These are phyloP conservation scores for Morpho achilles DNA, from an alignment of 2,888 invertebrate species.

Conservation along the genomic window DNA sequence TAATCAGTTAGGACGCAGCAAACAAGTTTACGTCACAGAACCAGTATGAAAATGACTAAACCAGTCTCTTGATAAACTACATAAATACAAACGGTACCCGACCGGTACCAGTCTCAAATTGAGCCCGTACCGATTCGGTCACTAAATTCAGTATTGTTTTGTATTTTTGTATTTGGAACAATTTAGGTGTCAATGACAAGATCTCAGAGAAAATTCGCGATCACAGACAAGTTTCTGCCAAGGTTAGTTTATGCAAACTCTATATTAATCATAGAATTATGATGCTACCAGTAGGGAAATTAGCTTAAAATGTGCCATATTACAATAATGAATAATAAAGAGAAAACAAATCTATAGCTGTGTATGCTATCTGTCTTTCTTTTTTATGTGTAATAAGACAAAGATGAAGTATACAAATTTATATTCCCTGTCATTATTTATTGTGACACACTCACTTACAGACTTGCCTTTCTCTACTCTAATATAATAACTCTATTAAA, in stretches of 20 bases:
- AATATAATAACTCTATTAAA: no score
- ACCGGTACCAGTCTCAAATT: slow-evolving; percentile 43
- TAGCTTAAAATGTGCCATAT: no score
- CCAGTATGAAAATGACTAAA: slow-evolving; percentile 22
- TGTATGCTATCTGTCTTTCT: no score
- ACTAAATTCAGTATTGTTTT: slow-evolving; percentile 59
- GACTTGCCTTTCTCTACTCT: not conserved
- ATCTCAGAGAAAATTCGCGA: slow-evolving; percentile 74
- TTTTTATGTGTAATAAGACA: no score
- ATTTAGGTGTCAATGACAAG: slow-evolving; percentile 78
- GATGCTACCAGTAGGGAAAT: no score
- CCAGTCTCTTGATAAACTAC: slow-evolving; percentile 23
- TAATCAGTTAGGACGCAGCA: not conserved
- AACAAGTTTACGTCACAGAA: slow-evolving; percentile 18
- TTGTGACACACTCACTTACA: no score
- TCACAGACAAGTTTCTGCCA: slow-evolving; percentile 76
- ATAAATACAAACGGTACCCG: slow-evolving; percentile 44
- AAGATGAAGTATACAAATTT: no score
- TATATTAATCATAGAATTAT: no score
- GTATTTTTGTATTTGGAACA: slow-evolving; percentile 43
- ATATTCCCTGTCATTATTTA: no score
- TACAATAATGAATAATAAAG: no score
- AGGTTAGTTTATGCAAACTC: slow-evolving; percentile 48
- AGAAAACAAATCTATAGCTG: no score
- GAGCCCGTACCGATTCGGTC: slow-evolving; percentile 46